Base-by-base conservation (phyloP, 2,113 vertebrate species). In the Mustela nigripes region DNA sequence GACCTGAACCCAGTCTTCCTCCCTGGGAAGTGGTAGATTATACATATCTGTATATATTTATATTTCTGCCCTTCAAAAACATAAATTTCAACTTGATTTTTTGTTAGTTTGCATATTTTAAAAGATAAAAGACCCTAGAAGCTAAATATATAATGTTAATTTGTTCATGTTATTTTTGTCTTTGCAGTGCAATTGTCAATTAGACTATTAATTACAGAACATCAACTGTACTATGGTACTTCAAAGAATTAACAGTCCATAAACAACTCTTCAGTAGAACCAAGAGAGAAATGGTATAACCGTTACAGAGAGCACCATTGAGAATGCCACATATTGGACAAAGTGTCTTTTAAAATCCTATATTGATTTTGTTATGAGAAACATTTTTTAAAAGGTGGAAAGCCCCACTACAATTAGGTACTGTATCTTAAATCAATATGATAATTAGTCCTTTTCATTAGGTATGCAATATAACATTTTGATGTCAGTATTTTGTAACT, bases 101-200 rank as follows among this genome's bases (percentile, higher is more conserved):
- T 82, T 78, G 56, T 53, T 74, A 42, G 10, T 71, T 67, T 65
- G 33, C 7, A 1, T 50, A 50, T 92, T 71, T 89, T 92, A n/a
- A 96, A 92, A 86, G 11, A 60, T 71, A 89, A 69, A 91, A 45
- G 26, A 63, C 22, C 33, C 19, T 19, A 50, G n/a, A 94, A 89
- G 19, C 28, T 58, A 73, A 85, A 33, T 65, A 56, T 56, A 56
- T 56, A 63, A 39, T 21, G 28, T 58, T 76, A 53, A 63, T 36
- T 10, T 69, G 8, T 81, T 89, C 36, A 58, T 69, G 16, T 74
- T 48, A 93, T 45, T 87, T 16, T 89, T 74, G 9, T 39, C 42
- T 93, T 88, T 71, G 22, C 56, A 28, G 76, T 36, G 18, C 45
- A 81, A 58, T 9, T 63, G 11, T 58, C 4, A 7, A 76, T 48